Percentiles rank a stretch among this genome's conserved stretches.
phyloP scores from a whole-genome alignment of 2,113 vertebrate species.

The Ochotona princeps region DNA sequence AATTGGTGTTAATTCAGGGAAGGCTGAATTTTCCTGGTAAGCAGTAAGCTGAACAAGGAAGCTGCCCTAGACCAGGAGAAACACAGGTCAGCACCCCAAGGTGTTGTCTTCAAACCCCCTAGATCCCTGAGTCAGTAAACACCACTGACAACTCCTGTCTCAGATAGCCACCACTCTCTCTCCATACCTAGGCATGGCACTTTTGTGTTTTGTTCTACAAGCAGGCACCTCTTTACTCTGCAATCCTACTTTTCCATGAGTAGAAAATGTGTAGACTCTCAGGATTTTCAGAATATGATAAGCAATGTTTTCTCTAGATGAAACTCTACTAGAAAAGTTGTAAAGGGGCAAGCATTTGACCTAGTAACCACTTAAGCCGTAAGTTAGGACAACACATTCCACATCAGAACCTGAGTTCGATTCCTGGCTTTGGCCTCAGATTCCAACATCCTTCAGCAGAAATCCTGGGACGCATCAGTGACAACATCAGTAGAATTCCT shows the following conservation, averaged over 20 bases:
- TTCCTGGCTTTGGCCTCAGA: too few relatives aligned
- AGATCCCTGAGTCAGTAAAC: constrained; percentile 29
- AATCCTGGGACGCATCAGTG: too few relatives aligned
- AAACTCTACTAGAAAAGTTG: background rate
- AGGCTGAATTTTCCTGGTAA: background rate
- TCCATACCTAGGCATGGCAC: background rate
- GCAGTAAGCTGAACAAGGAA: background rate
- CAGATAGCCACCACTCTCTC: background rate
- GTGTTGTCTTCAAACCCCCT: constrained; percentile 46
- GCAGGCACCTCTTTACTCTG: background rate
- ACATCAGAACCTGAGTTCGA: too few relatives aligned
- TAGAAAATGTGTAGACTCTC: background rate
- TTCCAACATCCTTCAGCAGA: too few relatives aligned
- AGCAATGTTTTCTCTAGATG: background rate
- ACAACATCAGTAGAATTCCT: too few relatives aligned
- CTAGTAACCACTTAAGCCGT: too few relatives aligned
- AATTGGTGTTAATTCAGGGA: background rate
- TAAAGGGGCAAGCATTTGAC: too few relatives aligned
- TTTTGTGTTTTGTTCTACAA: background rate
- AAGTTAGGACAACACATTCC: too few relatives aligned
- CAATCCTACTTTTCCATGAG: background rate
- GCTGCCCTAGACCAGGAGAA: constrained; percentile 25
- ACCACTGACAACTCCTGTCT: constrained; percentile 2
- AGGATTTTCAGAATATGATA: background rate
- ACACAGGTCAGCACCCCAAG: constrained; percentile 18